A percentile compares a stretch with the other conserved stretches of the same genome.
phyloP scores from a whole-genome alignment of 2,888 invertebrate genomes.

The Resseliella maxima region DNA sequence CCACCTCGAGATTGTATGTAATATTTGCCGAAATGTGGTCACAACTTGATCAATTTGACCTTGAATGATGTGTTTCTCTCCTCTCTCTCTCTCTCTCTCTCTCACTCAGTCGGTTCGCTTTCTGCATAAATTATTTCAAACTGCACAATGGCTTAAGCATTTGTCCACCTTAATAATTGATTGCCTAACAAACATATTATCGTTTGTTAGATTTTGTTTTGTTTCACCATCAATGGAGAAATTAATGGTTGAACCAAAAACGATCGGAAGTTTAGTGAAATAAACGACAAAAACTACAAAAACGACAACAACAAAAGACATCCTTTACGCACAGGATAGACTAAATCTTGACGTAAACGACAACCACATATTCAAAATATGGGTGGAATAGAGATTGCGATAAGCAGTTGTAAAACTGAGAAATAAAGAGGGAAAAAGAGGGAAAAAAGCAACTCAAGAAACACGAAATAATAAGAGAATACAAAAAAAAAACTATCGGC shows the following conservation, averaged over 20 bases:
- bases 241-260: neutral
- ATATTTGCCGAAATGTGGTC: conserved; percentile 51
- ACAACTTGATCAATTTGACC: conserved; percentile 49
- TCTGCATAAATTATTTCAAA: conserved; percentile 7
- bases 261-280: neutral
- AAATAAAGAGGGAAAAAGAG: neutral
- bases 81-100: neutral
- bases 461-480: too few species aligned
- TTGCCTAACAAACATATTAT: neutral
- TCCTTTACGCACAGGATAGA: neutral
- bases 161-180: neutral
- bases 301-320: neutral
- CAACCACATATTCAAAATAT: neutral
- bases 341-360: neutral
- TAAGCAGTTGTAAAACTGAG: conserved; percentile 5
- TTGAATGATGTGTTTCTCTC: neutral
- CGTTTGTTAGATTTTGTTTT: neutral
- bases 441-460: neutral
- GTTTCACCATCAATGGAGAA: neutral
- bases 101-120: too few species aligned
- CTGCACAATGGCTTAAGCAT: neutral
- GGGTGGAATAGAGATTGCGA: conserved; percentile 11
- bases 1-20: conserved; percentile 12
- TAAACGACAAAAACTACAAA: neutral
- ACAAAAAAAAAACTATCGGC: conserved; percentile 19